Base-by-base conservation (phyloP, 2,888 invertebrate genomes). In the Enoplolaimus lenunculus region DNA sequence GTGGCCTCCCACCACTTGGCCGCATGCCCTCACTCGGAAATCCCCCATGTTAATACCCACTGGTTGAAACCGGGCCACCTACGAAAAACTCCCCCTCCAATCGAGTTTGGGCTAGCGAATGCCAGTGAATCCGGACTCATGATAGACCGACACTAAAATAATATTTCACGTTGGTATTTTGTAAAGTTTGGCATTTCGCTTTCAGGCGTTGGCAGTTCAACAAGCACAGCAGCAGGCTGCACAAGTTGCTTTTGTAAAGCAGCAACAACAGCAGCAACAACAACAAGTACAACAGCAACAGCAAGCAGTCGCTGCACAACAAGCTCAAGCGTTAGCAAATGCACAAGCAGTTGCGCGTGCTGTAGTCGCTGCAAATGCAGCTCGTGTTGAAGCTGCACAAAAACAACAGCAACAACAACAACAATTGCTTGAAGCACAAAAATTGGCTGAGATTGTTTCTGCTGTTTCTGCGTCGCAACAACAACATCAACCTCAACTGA, bases 271-370 rank as follows among this genome's bases (percentile, higher is more conserved):
- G n/a, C 67, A 66, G n/a, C 33, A 30, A 62, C n/a, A 30, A 33
- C 64, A 62, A 62, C 64, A 62, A 26, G 16, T 62, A 7, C 57
- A 57, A 21, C 57, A 57, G 57, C 57, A 57, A 57, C 86, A 86
- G 75, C 87, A 87, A 75, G n/a, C n/a, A n/a, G n/a, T n/a, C n/a
- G n/a, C n/a, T n/a, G n/a, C n/a, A n/a, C 83, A 87, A 69, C 86
- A 87, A 71, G 80, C 81, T 60, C 78, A 77, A n/a, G 79, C 80
- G 73, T 68, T 72, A 70, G 77, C 68, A 31, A 70, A 65, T 60
- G 28, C 62, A 35, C 33, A 69, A 60, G 59, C 33, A 30, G 69
- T 60, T 13, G 62, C 59, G 64, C 31, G 33, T n/a, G 72, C 57
- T 31, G 34, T 30, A n/a, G 45, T 21, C n/a, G n/a, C n/a, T n/a